These are phyloP conservation scores for Castor canadensis DNA, from an alignment of 2,113 vertebrate species.

Conservation along the genomic window DNA sequence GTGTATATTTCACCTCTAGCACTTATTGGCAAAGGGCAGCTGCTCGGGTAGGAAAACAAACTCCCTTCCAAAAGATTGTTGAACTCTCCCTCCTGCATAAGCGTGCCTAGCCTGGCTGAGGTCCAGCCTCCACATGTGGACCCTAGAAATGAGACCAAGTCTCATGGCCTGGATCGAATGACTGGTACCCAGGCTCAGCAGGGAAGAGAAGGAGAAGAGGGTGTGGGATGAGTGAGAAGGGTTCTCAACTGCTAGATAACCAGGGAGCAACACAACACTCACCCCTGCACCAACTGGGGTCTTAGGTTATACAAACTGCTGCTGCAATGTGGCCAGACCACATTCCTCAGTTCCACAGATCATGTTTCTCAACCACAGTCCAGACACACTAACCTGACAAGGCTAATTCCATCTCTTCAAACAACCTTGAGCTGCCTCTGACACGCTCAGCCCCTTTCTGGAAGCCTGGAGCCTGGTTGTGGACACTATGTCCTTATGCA, in stretches of 20 bases:
- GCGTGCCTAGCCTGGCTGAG: background rate
- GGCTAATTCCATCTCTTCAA: background rate
- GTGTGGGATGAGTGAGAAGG: background rate
- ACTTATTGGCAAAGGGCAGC: slow-evolving; percentile 37
- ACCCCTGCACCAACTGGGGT: fast-evolving
- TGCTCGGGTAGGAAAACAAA: slow-evolving; percentile 40
- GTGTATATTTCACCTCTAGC: background rate
- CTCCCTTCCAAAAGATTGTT: slow-evolving; percentile 16
- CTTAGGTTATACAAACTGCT: background rate
- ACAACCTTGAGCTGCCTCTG: background rate
- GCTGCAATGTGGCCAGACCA: background rate
- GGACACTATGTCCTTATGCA: background rate
- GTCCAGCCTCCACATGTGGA: background rate
- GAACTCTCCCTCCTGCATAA: background rate
- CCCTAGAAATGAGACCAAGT: background rate
- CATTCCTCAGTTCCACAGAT: background rate
- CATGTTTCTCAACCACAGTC: background rate
- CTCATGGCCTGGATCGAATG: background rate
- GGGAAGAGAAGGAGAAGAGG: background rate
- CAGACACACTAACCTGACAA: fast-evolving
- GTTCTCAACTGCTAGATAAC: background rate
- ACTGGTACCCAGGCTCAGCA: background rate
- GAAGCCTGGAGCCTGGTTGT: background rate
- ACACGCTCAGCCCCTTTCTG: background rate
- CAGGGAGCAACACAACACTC: too few relatives aligned